Conservation (phyloP, 1,140 invertebrate genomes). For the Drosophila nannoptera region DNA sequence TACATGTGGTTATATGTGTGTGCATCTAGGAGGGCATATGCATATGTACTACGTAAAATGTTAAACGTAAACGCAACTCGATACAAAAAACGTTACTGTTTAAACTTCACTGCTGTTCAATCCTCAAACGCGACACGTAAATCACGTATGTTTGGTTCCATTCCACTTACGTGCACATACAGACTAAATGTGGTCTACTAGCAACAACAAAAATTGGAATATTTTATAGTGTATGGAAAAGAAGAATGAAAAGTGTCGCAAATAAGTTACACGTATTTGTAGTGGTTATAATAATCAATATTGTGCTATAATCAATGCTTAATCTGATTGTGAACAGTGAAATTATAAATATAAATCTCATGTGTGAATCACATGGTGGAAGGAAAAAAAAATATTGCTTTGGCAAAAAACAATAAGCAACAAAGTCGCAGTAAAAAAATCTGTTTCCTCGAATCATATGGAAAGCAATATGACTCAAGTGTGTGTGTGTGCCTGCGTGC, state of each 20-base stretch:
- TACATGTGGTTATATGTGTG: slow-evolving; percentile 23
- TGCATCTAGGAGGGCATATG: slow-evolving; percentile 37
- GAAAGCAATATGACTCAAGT: slow-evolving; percentile 30
- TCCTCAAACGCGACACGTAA: slow-evolving; percentile 31
- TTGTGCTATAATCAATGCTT: slow-evolving; percentile 17
- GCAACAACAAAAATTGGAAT: slow-evolving; percentile 16
- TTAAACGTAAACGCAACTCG: slow-evolving; percentile 32
- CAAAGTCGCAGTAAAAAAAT: slow-evolving; percentile 11
- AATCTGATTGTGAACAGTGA: slow-evolving; percentile 23
- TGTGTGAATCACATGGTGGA: slow-evolving; percentile 32
- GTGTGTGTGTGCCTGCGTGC: background rate
- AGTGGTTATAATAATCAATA: slow-evolving; percentile 8
- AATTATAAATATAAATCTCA: slow-evolving; percentile 10
- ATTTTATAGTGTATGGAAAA: slow-evolving; percentile 10
- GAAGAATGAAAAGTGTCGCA: slow-evolving; percentile 6
- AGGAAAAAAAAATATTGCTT: slow-evolving; percentile 3
- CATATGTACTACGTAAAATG: slow-evolving; percentile 38
- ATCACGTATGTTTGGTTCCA: slow-evolving; percentile 18
- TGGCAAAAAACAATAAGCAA: slow-evolving; percentile 1
- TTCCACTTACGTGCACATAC: slow-evolving; percentile 9
- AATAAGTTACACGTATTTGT: slow-evolving; percentile 19
- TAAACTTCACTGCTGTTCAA: slow-evolving; percentile 35
- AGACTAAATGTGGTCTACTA: background rate
- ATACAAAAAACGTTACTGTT: slow-evolving; percentile 46
- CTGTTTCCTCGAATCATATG: slow-evolving; percentile 29